Percentiles rank a stretch among this genome's conserved stretches.
These are phyloP conservation scores for Harpegnathos saltator DNA, from an alignment of 1,140 invertebrate species.

Conservation along the genomic window DNA sequence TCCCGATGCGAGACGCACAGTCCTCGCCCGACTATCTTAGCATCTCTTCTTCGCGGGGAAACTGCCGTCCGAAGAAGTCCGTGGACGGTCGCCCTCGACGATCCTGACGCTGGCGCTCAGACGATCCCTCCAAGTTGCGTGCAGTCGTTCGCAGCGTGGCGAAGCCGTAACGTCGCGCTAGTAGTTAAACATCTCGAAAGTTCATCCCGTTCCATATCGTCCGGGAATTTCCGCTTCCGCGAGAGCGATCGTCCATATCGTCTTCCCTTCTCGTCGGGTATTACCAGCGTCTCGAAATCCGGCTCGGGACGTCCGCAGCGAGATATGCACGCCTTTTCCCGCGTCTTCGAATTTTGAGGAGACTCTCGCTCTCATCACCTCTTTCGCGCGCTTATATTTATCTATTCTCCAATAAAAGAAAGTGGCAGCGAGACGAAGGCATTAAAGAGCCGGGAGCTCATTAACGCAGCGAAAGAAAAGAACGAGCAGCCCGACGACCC, in stretches of 20 bases:
- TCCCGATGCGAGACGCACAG: slow-evolving; percentile 82
- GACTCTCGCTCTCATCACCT: background rate
- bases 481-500: slow-evolving; percentile 63
- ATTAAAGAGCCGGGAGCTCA: slow-evolving; percentile 66
- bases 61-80: slow-evolving; percentile 7
- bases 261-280: background rate
- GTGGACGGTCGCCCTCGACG: slow-evolving; percentile 3
- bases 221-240: background rate
- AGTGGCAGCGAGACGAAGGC: slow-evolving; percentile 28
- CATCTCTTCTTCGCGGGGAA: background rate
- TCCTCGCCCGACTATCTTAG: slow-evolving; percentile 68
- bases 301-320: too few species aligned
- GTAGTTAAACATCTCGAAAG: background rate
- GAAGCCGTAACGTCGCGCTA: too few species aligned
- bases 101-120: too few species aligned
- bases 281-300: background rate
- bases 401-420: slow-evolving; percentile 57
- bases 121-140: slow-evolving; percentile 9
- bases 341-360: background rate
- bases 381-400: slow-evolving; percentile 58
- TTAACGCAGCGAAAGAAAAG: slow-evolving; percentile 74
- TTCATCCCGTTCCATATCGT: background rate
- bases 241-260: background rate
- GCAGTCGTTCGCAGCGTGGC: background rate
- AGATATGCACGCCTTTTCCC: background rate